A percentile compares a stretch with the other conserved stretches of the same genome.
phyloP scores from a whole-genome alignment of 2,797 vertebrate genomes.

The Falco novaeseelandiae region DNA sequence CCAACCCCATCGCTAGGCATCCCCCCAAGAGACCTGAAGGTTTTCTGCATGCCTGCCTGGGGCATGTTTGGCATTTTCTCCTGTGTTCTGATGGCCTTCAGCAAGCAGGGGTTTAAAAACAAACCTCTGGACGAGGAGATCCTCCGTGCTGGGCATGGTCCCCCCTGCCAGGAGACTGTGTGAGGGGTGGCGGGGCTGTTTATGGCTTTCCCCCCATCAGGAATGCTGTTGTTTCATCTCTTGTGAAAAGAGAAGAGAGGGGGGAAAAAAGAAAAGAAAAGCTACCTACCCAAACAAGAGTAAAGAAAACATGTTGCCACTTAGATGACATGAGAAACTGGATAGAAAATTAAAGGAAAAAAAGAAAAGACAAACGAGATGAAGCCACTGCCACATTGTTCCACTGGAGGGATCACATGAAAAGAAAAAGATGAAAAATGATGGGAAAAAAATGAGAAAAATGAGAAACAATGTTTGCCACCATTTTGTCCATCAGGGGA shows the following conservation, averaged over 20 bases:
- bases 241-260: neutral
- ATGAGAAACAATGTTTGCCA: neutral
- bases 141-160: neutral
- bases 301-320: neutral
- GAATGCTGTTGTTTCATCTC: neutral
- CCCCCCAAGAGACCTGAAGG: neutral
- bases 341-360: neutral
- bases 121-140: neutral
- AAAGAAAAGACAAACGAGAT: neutral
- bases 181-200: neutral
- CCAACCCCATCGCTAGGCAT: rapidly evolving
- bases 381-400: neutral
- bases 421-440: neutral
- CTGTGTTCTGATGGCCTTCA: neutral
- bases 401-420: neutral
- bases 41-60: neutral
- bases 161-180: neutral
- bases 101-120: neutral
- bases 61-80: neutral
- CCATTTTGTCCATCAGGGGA: neutral
- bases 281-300: rapidly evolving
- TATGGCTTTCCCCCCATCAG: neutral
- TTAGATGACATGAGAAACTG: neutral
- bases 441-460: neutral
- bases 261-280: neutral